phyloP scores from a whole-genome alignment of 2,113 vertebrate species.

The Probosciger aterrimus region DNA sequence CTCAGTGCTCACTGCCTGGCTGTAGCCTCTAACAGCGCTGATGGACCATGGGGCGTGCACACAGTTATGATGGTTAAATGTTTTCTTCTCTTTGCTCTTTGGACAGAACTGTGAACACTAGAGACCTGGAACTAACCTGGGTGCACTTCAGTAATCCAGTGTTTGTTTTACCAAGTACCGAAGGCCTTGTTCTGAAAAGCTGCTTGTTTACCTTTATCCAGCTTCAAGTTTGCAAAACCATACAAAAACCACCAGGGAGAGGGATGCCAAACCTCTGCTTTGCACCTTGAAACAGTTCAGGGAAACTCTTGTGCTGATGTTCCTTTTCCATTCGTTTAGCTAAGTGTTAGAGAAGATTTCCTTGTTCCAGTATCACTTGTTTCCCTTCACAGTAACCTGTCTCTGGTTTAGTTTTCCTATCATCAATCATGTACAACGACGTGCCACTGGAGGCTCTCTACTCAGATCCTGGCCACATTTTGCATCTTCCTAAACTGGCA shows the following conservation, averaged over 20 bases:
- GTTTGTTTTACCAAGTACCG: slow-evolving; percentile 73
- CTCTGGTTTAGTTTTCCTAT: not conserved
- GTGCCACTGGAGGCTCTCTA: not conserved
- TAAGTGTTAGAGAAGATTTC: not conserved
- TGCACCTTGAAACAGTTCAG: slow-evolving; percentile 75
- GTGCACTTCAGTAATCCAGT: slow-evolving; percentile 78
- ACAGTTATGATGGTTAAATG: not conserved
- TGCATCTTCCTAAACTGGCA: not conserved
- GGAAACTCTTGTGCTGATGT: slow-evolving; percentile 66
- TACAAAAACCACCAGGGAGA: not conserved
- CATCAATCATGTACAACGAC: not conserved
- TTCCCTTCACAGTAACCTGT: slow-evolving; percentile 2
- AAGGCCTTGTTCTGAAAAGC: slow-evolving; percentile 74
- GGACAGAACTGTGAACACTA: slow-evolving; percentile 79
- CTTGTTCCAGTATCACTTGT: not conserved
- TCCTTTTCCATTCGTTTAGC: slow-evolving; percentile 25
- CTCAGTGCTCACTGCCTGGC: not conserved
- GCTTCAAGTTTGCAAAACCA: slow-evolving; percentile 37
- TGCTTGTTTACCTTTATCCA: slow-evolving; percentile 58
- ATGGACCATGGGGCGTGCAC: not conserved
- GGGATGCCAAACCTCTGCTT: slow-evolving; percentile 44
- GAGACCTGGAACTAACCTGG: slow-evolving; percentile 58
- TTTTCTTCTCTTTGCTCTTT: slow-evolving; percentile 57
- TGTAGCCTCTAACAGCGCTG: not conserved
- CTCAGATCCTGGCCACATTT: not conserved